Base-by-base conservation (phyloP, 1,140 invertebrate genomes). In the Elymnias hypermnestra region DNA sequence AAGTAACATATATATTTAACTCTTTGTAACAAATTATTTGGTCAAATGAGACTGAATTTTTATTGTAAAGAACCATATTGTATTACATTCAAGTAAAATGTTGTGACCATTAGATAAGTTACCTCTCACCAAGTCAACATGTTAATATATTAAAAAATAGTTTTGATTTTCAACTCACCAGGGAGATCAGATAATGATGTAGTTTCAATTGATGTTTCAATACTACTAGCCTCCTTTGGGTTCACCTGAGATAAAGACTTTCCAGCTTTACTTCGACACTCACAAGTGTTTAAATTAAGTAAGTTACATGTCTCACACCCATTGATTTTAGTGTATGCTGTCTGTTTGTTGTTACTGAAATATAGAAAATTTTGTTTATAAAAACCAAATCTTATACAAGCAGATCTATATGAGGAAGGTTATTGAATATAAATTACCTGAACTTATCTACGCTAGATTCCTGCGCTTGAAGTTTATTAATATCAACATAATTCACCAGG, bases 181-280 rank as follows among this genome's bases (percentile, higher is more conserved):
- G 79, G 77, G 49, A 83, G 60, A 62, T 83, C 77, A 15, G 65
- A 51, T 41, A 83, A 57, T 7, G 62, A 49, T 43, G 75, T 82
- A 9, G 77, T 53, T 52, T 82, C 75, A 9, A 73, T 58, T 29
- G 68, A 73, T 25, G 25, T 69, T 5, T 60, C 50, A 23, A 55
- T 21, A 29, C 15, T 26, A 5, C 31, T 53, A 25, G 40, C 35
- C 7, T 61, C 51, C 15, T 33, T 51, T 37, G 60, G 35, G 37
- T 33, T 64, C 17, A 39, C 35, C 43, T 44, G 40, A 15, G 33
- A 22, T 22, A 14, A 6, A 5, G 41, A 29, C 21, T 17, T 51
- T 9, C 2, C 12, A 10, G 6, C 26, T 33, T 52, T 67, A 29
- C 5, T 50, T 36, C 60, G 64, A 52, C 73, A 81, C 5, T 46